These are phyloP conservation scores for Progne subis DNA, from an alignment of 2,113 vertebrate genomes.

Conservation along the genomic window DNA sequence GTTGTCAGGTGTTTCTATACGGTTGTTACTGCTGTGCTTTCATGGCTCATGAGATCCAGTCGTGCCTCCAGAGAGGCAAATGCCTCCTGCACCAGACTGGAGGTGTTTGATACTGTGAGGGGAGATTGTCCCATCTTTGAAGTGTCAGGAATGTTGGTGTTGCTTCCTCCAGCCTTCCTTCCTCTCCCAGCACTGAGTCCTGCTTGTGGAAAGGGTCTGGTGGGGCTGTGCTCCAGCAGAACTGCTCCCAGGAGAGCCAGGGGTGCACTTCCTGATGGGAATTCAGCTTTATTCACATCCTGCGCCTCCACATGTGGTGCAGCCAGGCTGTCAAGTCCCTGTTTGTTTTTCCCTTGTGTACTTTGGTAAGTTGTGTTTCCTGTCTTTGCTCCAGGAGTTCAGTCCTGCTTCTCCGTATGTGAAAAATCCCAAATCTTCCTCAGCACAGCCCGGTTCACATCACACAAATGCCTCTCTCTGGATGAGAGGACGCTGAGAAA, in stretches of 20 bases:
- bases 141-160: background rate
- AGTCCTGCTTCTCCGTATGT: background rate
- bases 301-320: background rate
- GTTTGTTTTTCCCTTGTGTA: background rate
- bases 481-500: background rate
- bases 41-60: background rate
- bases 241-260: background rate
- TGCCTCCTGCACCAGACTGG: background rate
- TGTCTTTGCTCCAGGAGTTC: background rate
- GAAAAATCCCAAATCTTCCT: background rate
- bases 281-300: background rate
- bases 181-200: rapidly evolving
- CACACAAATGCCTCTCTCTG: background rate
- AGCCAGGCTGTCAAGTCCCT: background rate
- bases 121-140: background rate
- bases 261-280: background rate
- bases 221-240: background rate
- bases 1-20: background rate
- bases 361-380: background rate
- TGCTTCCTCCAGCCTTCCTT: background rate
- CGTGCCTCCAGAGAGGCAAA: background rate
- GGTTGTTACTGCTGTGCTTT: background rate
- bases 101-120: background rate
- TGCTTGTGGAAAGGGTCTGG: no score
- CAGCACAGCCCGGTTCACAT: background rate